A percentile compares a stretch with the other conserved stretches of the same genome.
Evolutionary conservation across 23 tunicate genomes (phyloP).

Genomic region (Trididemnum clinides): DNA sequence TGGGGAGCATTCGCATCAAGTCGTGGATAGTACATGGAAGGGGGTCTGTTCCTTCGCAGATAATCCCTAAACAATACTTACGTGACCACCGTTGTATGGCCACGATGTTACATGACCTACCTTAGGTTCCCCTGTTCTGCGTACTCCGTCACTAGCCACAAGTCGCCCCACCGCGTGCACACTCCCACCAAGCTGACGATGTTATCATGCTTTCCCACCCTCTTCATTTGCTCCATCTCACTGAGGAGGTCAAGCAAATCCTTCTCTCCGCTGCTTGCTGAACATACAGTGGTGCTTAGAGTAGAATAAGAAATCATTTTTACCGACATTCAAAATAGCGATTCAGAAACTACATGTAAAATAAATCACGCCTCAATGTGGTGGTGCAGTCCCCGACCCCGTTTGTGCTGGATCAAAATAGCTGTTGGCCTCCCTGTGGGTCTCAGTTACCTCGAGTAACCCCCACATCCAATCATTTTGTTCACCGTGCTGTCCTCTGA

Average conservation of each 20-base stretch:
- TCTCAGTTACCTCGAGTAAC: too few relatives aligned
- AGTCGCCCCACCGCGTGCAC: constrained; percentile 83
- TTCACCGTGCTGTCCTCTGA: too few relatives aligned
- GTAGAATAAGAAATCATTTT: too few relatives aligned
- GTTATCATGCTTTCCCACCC: constrained; percentile 81
- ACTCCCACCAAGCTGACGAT: constrained; percentile 85
- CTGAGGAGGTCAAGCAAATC: constrained; percentile 74
- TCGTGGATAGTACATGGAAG: constrained; percentile 47
- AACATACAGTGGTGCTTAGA: too few relatives aligned
- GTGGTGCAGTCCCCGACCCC: too few relatives aligned
- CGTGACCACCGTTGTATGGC: not conserved
- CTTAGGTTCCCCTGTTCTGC: constrained; percentile 93
- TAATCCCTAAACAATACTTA: constrained; percentile 52
- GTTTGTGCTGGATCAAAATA: too few relatives aligned
- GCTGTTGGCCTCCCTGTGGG: too few relatives aligned
- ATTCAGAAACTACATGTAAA: too few relatives aligned
- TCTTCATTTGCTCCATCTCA: constrained; percentile 96
- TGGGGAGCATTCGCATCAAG: constrained; percentile 30
- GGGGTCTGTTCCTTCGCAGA: constrained; percentile 77
- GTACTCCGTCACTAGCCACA: constrained; percentile 87
- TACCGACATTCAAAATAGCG: too few relatives aligned
- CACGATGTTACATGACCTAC: constrained; percentile 16
- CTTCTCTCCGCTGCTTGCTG: constrained; percentile 71
- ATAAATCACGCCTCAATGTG: too few relatives aligned
- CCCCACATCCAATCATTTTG: too few relatives aligned